A percentile compares a stretch with the other conserved stretches of the same genome.
Conservation (phyloP, 2,797 vertebrate species). For the Tapera naevia region DNA sequence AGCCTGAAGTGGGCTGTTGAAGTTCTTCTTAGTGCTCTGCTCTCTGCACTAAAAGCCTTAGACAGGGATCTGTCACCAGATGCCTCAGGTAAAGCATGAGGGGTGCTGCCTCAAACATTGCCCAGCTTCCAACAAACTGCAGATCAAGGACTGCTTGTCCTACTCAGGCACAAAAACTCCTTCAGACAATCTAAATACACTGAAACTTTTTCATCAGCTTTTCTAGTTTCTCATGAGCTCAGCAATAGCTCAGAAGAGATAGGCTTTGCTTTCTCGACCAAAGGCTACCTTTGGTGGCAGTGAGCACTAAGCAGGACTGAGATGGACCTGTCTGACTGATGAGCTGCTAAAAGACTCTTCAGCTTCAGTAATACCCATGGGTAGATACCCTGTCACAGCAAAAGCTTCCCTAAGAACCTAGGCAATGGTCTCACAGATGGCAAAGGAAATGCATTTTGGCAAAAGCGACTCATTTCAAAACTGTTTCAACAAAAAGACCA, state of each 20-base stretch:
- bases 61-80: neutral
- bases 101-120: neutral
- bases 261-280: neutral
- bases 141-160: neutral
- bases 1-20: neutral
- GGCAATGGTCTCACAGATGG: fast-evolving
- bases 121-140: neutral
- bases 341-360: fast-evolving
- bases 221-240: neutral
- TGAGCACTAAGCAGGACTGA: fast-evolving
- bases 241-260: neutral
- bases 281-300: neutral
- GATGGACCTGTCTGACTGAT: neutral
- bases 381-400: neutral
- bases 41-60: neutral
- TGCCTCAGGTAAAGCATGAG: fast-evolving
- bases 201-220: neutral
- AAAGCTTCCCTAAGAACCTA: neutral
- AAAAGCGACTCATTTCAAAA: neutral
- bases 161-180: neutral
- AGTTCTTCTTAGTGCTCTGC: neutral
- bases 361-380: fast-evolving
- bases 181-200: neutral
- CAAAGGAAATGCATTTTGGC: neutral
- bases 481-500: neutral